Evolutionary conservation across 30 jellyfish, hydroid and myxozoan species (phyloP).

Genomic region (Pelagia noctiluca): DNA sequence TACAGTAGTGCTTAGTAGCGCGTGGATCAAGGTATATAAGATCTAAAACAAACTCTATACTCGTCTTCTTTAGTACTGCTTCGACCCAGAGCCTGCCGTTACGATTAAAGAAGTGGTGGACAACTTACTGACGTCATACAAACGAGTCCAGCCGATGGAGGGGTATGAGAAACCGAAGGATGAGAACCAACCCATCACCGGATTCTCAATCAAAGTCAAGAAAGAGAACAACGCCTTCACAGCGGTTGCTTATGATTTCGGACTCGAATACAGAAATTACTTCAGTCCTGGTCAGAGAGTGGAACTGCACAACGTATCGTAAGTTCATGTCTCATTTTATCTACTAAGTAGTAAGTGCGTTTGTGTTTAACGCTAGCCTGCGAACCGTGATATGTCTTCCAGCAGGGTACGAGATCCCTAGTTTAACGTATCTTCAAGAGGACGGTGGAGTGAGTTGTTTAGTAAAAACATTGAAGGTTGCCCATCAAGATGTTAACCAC

Average conservation of each 20-base stretch:
- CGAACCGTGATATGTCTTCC: too few relatives aligned
- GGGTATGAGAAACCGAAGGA: conserved; percentile 80
- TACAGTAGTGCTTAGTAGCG: too few relatives aligned
- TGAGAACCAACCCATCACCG: conserved; percentile 78
- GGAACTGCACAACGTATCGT: conserved; percentile 82
- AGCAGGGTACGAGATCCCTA: too few relatives aligned
- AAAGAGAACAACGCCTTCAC: conserved; percentile 63
- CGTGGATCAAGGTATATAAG: too few relatives aligned
- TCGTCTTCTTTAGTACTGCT: conserved; percentile 76
- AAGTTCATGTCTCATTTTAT: too few relatives aligned
- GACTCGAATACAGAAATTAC: conserved; percentile 50
- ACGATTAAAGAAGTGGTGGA: conserved; percentile 88
- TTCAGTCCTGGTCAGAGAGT: conserved; percentile 81
- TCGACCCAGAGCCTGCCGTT: conserved; percentile 92
- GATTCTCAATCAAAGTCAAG: conserved; percentile 79
- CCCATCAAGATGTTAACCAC: too few relatives aligned
- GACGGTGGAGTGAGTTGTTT: too few relatives aligned
- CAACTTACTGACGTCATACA: conserved; percentile 72
- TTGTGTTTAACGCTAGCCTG: too few relatives aligned
- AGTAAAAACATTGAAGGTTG: not conserved
- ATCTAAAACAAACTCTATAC: not conserved
- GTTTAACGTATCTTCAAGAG: too few relatives aligned
- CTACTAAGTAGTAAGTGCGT: too few relatives aligned
- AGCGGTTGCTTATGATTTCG: conserved; percentile 88
- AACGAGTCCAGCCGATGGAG: conserved; percentile 37